Conservation (phyloP, 2,888 invertebrate species). For the Venustoraphidia nigricollis region DNA sequence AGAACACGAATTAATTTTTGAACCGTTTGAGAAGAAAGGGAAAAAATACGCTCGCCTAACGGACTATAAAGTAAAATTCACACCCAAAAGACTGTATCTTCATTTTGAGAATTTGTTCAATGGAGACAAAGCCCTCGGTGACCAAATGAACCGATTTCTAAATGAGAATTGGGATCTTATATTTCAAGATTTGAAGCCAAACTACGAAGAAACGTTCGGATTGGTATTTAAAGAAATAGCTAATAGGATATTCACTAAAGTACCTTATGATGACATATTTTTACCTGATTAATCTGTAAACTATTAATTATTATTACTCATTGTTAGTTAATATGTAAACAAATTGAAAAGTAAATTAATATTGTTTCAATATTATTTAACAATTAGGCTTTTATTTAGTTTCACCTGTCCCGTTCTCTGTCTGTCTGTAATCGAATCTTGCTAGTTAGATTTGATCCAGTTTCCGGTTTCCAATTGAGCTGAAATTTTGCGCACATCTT, state of each 20-base stretch:
- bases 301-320: too few species aligned
- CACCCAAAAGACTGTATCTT: constrained; percentile 37
- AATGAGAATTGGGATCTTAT: constrained; percentile 50
- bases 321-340: too few species aligned
- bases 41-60: constrained; percentile 41
- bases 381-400: too few species aligned
- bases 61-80: constrained; percentile 42
- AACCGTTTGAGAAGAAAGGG: constrained; percentile 38
- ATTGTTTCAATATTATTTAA: too few species aligned
- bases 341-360: too few species aligned
- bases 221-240: constrained; percentile 42
- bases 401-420: too few species aligned
- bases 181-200: constrained; percentile 46
- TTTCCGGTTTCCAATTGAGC: too few species aligned
- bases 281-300: neutral
- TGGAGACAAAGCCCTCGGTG: constrained; percentile 41
- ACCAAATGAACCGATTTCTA: constrained; percentile 49
- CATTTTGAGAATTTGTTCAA: constrained; percentile 49
- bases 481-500: too few species aligned
- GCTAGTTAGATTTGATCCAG: too few species aligned
- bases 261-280: constrained; percentile 47
- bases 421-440: too few species aligned
- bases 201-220: constrained; percentile 46
- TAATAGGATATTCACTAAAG: constrained; percentile 45
- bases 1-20: constrained; percentile 40